Evolutionary conservation across 2,797 vertebrate genomes (phyloP).

Genomic region (Eupleurogrammus muticus): DNA sequence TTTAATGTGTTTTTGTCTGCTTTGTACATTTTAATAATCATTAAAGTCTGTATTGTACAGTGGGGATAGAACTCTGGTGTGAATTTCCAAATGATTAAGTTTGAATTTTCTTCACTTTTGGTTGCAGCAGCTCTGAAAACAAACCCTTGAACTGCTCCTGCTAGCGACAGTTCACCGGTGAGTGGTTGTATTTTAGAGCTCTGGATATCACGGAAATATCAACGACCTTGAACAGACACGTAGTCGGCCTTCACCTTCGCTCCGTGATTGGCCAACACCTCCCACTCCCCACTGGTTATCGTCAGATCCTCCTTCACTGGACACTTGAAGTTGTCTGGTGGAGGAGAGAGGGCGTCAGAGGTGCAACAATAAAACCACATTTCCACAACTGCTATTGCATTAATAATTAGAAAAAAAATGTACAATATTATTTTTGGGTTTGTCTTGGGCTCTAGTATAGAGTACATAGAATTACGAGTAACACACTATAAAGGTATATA

Average conservation of each 20-base stretch:
- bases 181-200: not conserved
- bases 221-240: not conserved
- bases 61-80: not conserved
- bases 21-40: not conserved
- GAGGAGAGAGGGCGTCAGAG: not conserved
- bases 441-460: too few species aligned
- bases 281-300: constrained; percentile 92
- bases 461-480: too few species aligned
- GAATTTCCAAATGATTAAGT: not conserved
- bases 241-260: constrained; percentile 84
- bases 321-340: constrained; percentile 89
- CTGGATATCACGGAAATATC: not conserved
- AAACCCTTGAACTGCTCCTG: not conserved
- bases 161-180: not conserved
- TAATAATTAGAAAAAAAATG: not conserved
- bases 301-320: constrained; percentile 89
- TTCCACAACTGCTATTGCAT: not conserved
- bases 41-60: not conserved
- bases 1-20: too few species aligned
- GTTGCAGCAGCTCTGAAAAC: not conserved
- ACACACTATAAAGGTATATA: too few species aligned
- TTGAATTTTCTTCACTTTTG: not conserved
- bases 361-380: not conserved
- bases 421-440: not conserved
- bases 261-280: constrained; percentile 90